phyloP scores from a whole-genome alignment of 2,888 invertebrate species.

The Hecatera dysodea region DNA sequence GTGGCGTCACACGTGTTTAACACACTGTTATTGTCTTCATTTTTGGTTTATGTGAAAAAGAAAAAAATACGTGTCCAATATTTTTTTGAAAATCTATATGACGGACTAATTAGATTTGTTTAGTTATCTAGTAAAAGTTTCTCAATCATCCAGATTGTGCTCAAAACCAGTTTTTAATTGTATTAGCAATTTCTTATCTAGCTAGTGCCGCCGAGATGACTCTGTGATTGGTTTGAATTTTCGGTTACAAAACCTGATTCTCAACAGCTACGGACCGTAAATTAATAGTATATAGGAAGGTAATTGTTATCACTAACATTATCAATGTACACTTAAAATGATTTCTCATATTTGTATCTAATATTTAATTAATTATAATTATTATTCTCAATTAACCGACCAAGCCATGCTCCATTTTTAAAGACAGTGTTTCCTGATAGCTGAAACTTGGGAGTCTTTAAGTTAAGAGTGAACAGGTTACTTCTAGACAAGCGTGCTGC shows the following conservation, averaged over 20 bases:
- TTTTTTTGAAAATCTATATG: too few species aligned
- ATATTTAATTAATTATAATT: constrained; percentile 7
- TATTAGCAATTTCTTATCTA: neutral
- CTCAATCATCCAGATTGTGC: too few species aligned
- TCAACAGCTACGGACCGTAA: neutral
- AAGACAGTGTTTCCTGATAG: neutral
- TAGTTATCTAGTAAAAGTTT: too few species aligned
- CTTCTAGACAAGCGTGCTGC: too few species aligned
- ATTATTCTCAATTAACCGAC: constrained; percentile 5
- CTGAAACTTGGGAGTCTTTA: too few species aligned
- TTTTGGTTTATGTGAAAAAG: too few species aligned
- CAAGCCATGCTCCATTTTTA: constrained; percentile 13
- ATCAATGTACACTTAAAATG: constrained; percentile 14
- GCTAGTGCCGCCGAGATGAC: neutral
- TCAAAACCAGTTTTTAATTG: too few species aligned
- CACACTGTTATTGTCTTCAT: too few species aligned
- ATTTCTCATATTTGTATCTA: constrained; percentile 14
- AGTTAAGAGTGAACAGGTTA: too few species aligned
- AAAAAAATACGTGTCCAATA: too few species aligned
- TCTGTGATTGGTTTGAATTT: neutral
- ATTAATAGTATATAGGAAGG: neutral
- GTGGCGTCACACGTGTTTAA: too few species aligned
- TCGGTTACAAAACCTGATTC: neutral
- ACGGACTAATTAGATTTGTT: too few species aligned
- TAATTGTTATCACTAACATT: neutral